These are phyloP conservation scores for Drosophila serrata DNA, from an alignment of 1,140 invertebrate genomes.

Conservation along the genomic window DNA sequence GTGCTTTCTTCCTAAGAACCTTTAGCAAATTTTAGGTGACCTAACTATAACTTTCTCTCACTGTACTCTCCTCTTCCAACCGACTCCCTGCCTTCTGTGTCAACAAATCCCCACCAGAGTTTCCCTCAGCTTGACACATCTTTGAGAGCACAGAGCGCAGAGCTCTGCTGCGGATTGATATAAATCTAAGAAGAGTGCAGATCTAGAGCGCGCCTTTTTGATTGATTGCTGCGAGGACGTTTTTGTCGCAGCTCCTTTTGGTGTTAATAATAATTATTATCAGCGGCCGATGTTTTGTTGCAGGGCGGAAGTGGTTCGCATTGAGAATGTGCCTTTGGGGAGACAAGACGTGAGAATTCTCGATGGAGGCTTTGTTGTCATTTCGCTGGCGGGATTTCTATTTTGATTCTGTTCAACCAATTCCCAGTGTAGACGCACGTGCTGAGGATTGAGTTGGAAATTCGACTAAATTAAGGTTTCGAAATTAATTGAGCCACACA, in stretches of 20 bases:
- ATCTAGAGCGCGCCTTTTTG: conserved; percentile 78
- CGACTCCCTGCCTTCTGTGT: conserved; percentile 10
- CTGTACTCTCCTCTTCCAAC: not conserved
- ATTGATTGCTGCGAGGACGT: conserved; percentile 73
- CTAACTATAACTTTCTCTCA: not conserved
- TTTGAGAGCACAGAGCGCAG: conserved; percentile 1
- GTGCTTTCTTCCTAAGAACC: no score
- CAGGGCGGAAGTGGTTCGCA: conserved; percentile 21
- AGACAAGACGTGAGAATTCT: conserved; percentile 46
- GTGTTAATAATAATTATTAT: conserved; percentile 84
- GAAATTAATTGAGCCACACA: conserved; percentile 9
- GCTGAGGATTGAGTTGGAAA: conserved; percentile 11
- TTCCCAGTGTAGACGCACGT: conserved; percentile 22
- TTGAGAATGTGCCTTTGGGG: conserved; percentile 21
- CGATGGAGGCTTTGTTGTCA: conserved; percentile 33
- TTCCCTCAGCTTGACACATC: conserved; percentile 22
- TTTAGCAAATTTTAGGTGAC: no score
- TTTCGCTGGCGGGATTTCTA: conserved; percentile 10
- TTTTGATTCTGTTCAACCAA: not conserved
- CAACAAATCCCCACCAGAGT: conserved; percentile 63
- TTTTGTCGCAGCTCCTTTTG: conserved; percentile 68
- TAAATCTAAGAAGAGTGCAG: conserved; percentile 64
- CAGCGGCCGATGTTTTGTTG: conserved; percentile 35
- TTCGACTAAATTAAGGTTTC: not conserved
- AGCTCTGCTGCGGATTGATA: conserved; percentile 58